These are phyloP conservation scores for Suillia variegata DNA, from an alignment of 2,888 invertebrate genomes.

Conservation along the genomic window DNA sequence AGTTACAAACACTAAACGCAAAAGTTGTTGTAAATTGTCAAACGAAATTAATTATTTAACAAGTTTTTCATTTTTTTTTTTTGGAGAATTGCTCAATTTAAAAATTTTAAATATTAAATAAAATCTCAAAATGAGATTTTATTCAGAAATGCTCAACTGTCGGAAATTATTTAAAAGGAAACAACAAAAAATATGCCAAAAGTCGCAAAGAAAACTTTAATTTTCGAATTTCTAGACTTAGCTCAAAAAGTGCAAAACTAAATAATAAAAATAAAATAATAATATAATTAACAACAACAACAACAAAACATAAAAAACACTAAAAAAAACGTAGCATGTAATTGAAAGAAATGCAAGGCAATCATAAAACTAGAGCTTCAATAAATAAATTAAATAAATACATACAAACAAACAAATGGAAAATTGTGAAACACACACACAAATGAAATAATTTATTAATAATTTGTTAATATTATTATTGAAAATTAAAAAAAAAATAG, in stretches of 20 bases:
- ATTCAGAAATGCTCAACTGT: too few species aligned
- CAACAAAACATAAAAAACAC: slow-evolving; percentile 27
- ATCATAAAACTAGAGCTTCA: slow-evolving; percentile 62
- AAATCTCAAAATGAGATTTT: slow-evolving; percentile 45
- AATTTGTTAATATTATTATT: too few species aligned
- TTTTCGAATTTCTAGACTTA: too few species aligned
- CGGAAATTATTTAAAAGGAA: too few species aligned
- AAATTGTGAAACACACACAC: slow-evolving; percentile 51
- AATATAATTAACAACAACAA: slow-evolving; percentile 27
- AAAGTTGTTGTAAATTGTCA: neutral
- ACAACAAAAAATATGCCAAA: too few species aligned
- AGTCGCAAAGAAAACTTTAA: too few species aligned
- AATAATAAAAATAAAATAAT: slow-evolving; percentile 13
- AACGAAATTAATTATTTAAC: neutral
- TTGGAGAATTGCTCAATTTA: slow-evolving; percentile 5
- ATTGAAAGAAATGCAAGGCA: slow-evolving; percentile 60
- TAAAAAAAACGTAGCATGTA: too few species aligned
- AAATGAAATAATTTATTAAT: slow-evolving; percentile 35
- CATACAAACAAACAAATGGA: slow-evolving; percentile 44
- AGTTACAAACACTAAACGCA: too few species aligned
- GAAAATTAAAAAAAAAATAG: too few species aligned
- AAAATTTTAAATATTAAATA: slow-evolving; percentile 33
- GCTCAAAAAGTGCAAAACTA: too few species aligned
- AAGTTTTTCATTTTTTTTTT: neutral
- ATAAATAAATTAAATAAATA: slow-evolving; percentile 36